Evolutionary conservation across 2,888 invertebrate species (phyloP).

Genomic region (Chrysolina haemoptera): DNA sequence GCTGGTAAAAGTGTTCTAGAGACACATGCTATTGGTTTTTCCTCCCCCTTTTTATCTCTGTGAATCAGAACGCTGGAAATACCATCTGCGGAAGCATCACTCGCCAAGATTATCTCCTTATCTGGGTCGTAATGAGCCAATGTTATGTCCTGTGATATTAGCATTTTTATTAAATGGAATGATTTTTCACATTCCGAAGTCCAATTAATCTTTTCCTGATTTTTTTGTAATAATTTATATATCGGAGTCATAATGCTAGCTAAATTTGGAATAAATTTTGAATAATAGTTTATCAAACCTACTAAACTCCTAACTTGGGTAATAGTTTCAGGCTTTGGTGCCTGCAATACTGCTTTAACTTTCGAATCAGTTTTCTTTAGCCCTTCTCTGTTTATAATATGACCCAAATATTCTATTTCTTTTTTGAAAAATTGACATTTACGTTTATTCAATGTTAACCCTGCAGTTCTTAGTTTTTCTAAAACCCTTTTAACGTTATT

Average conservation of each 20-base stretch:
- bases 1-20: constrained; percentile 24
- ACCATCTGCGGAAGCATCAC: background rate
- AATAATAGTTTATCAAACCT: constrained; percentile 46
- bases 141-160: constrained; percentile 30
- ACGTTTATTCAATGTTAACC: constrained; percentile 3
- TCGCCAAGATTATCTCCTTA: constrained; percentile 26
- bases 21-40: constrained; percentile 25
- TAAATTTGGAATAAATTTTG: constrained; percentile 39
- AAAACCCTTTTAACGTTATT: constrained; percentile 53
- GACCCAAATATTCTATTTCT: constrained; percentile 60
- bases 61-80: background rate
- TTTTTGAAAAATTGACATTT: constrained; percentile 55
- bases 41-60: background rate
- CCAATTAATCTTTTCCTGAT: constrained; percentile 35
- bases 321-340: constrained; percentile 38
- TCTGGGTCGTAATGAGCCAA: constrained; percentile 43
- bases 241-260: constrained; percentile 40
- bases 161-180: constrained; percentile 37
- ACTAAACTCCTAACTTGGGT: constrained; percentile 40
- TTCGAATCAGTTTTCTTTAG: constrained; percentile 38
- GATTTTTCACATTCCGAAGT: constrained; percentile 34
- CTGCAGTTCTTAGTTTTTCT: constrained; percentile 44
- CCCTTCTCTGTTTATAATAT: constrained; percentile 43
- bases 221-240: constrained; percentile 39
- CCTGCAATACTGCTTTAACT: constrained; percentile 44